Conservation (phyloP, 1,140 invertebrate genomes). For the Aphis craccivora region DNA sequence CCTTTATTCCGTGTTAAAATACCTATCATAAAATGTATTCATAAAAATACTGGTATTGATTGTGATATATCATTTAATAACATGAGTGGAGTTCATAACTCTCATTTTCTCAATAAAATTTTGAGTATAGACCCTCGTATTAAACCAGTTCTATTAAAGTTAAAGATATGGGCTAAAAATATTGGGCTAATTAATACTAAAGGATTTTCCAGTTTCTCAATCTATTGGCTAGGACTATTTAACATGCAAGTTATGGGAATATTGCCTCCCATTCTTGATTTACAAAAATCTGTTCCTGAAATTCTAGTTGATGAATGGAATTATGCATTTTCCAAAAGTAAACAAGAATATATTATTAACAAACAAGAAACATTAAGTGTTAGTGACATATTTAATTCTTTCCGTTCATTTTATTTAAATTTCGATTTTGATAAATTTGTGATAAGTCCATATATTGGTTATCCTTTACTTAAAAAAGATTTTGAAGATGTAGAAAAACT, state of each 20-base stretch:
- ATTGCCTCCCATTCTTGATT: slow-evolving; percentile 13
- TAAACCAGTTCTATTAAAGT: slow-evolving; percentile 32
- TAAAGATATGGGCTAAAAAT: slow-evolving; percentile 43
- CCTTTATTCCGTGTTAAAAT: slow-evolving; percentile 65
- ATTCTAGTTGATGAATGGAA: slow-evolving; percentile 26
- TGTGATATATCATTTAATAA: slow-evolving; percentile 70
- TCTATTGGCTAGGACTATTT: slow-evolving; percentile 53
- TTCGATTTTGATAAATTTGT: slow-evolving; percentile 45
- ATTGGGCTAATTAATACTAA: slow-evolving; percentile 28
- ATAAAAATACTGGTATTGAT: slow-evolving; percentile 64
- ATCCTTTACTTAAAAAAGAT: background rate
- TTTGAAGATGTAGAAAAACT: slow-evolving; percentile 40
- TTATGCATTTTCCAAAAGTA: slow-evolving; percentile 40
- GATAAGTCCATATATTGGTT: slow-evolving; percentile 38
- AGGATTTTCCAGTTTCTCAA: slow-evolving; percentile 47
- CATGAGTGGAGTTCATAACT: slow-evolving; percentile 20
- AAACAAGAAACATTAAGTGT: background rate
- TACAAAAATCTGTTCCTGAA: slow-evolving; percentile 37
- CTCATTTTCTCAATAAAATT: background rate
- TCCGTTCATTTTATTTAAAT: slow-evolving; percentile 31
- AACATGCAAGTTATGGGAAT: slow-evolving; percentile 45
- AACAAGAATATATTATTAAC: background rate
- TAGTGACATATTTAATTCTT: background rate
- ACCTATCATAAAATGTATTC: slow-evolving; percentile 68
- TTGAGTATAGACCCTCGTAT: slow-evolving; percentile 5